Base-by-base conservation (phyloP, 2,113 vertebrate genomes). In the Ictalurus furcatus region DNA sequence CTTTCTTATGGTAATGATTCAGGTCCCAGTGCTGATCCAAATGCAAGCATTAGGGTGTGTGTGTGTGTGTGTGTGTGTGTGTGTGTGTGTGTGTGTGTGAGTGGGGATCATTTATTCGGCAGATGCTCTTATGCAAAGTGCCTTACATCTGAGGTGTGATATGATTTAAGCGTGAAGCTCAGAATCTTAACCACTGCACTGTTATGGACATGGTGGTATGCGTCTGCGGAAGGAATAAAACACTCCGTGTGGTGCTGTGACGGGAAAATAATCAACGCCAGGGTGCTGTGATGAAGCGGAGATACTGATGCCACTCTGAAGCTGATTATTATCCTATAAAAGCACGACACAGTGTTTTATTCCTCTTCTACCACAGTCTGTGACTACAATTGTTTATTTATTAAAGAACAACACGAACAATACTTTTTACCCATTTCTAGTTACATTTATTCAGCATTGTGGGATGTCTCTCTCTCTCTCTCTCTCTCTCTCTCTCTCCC, bases 1-100 rank as follows among this genome's bases (percentile, higher is more conserved):
- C 65, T 71, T 71, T 85, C 63, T 48, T 85, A 85, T 85, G 84
- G 88, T 89, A 80, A 82, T 82, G 88, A 88, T 88, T 74, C 79
- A 81, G 76, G 59, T 74, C 76, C 28, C 58, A 81, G 59, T 69
- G 79, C 79, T 81, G 52, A 81, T 58, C 54, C 79, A 4, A 30
- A 21, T 13, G 3, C 28, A 52, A 73, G 74, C 52, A n/a, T 78
- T n/a, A 65, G 84, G 21, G 65, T 28, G 37, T 63, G 88, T 76
- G 85, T 71, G 84, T 61, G 48, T 58, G 85, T 28, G 37, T 73
- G 88, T 87, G 67, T 86, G 84, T 82, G 34, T 74, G 85, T 52
- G 54, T 74, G 89, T 86, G 85, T 63, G 65, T 81, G 84, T 71
- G 30, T 82, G 59, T 37, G 37, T 73, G 67, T 63, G 52, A 25